These are phyloP conservation scores for Phalacrocorax pelagicus DNA, from an alignment of 2,113 vertebrate species.

Conservation along the genomic window DNA sequence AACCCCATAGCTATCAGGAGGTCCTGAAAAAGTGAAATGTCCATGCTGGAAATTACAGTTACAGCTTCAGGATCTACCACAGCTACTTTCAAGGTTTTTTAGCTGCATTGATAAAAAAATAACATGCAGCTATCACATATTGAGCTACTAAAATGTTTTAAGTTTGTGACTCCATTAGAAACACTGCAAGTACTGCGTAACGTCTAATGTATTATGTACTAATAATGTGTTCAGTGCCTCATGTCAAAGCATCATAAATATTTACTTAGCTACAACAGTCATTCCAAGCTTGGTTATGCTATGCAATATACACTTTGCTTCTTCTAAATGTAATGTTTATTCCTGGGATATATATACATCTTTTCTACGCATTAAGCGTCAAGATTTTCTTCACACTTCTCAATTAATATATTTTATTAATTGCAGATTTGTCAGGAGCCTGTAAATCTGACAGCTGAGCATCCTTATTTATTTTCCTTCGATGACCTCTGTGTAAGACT, in stretches of 20 bases:
- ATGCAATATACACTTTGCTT: not conserved
- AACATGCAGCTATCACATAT: not conserved
- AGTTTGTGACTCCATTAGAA: not conserved
- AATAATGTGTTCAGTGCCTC: not conserved
- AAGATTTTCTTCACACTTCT: not conserved
- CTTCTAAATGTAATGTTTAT: not conserved
- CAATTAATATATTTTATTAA: slow-evolving; percentile 57
- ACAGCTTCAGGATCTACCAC: not conserved
- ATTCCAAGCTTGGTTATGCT: not conserved
- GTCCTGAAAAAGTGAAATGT: not conserved
- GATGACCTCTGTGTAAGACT: slow-evolving; percentile 46
- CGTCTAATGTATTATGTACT: not conserved
- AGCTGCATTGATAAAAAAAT: not conserved
- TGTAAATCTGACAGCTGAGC: slow-evolving; percentile 10
- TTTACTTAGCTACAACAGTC: not conserved
- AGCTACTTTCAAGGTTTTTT: not conserved
- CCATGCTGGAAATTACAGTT: not conserved
- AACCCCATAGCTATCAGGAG: not conserved
- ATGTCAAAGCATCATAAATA: slow-evolving; percentile 3
- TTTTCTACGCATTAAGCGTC: not conserved
- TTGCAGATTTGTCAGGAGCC: slow-evolving; percentile 29
- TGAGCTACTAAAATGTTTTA: not conserved
- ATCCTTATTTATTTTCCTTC: slow-evolving; percentile 57
- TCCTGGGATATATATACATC: not conserved
- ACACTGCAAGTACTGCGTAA: not conserved